These are phyloP conservation scores for Timandra comae DNA, from an alignment of 2,888 invertebrate genomes.

Conservation along the genomic window DNA sequence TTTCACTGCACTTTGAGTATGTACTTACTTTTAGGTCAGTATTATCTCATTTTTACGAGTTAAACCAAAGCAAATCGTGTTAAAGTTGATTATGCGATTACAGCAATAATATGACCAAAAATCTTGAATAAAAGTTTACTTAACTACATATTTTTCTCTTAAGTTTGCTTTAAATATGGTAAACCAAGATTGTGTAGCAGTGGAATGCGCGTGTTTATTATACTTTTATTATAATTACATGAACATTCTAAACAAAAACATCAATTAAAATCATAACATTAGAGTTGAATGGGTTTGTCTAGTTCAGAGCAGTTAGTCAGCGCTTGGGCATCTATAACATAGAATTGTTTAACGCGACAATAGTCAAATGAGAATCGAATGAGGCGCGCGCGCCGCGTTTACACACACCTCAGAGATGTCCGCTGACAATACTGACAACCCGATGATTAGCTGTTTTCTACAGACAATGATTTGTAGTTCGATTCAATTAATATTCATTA, in stretches of 20 bases:
- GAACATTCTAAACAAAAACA: no score
- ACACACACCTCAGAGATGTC: constrained; percentile 28
- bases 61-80: no score
- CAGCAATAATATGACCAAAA: no score
- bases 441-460: constrained; percentile 51
- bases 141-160: no score
- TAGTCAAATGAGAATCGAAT: no score
- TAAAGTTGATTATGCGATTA: no score
- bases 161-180: no score
- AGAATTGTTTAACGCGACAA: constrained; percentile 58
- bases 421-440: constrained; percentile 27
- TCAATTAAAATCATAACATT: constrained; percentile 25
- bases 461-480: constrained; percentile 43
- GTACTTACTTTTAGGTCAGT: constrained; percentile 1
- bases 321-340: constrained; percentile 58
- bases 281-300: constrained; percentile 28
- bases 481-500: background rate
- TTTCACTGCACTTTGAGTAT: constrained; percentile 25
- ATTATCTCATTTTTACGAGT: no score
- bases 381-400: constrained; percentile 49
- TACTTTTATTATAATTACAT: no score
- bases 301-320: constrained; percentile 42
- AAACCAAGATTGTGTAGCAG: no score
- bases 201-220: no score
- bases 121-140: no score